Percentiles rank a stretch among this genome's conserved stretches.
Evolutionary conservation across 2,797 vertebrate genomes (phyloP).

Genomic region (Etheostoma perlongum): DNA sequence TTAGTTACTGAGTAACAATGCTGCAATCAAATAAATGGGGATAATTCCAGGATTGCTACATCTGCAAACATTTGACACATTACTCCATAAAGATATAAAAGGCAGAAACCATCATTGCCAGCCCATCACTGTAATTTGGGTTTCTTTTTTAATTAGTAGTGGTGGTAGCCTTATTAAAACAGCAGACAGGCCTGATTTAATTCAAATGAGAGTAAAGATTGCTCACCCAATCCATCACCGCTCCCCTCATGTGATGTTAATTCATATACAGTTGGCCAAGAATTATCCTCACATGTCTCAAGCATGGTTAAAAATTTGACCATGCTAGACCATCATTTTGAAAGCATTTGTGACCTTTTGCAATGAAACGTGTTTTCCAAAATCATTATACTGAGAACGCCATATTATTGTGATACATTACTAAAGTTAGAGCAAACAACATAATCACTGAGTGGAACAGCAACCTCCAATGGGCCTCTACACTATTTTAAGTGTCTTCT

Average conservation of each 20-base stretch:
- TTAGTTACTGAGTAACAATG: not conserved
- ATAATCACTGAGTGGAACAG: not conserved
- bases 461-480: not conserved
- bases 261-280: conserved; percentile 61
- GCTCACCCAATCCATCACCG: conserved; percentile 26
- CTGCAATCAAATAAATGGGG: not conserved
- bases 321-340: no score
- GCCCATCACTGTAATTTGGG: not conserved
- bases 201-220: conserved; percentile 29
- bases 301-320: no score
- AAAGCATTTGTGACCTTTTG: not conserved
- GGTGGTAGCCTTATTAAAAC: conserved; percentile 15
- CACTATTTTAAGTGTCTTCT: not conserved
- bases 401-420: not conserved
- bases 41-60: conserved; percentile 4
- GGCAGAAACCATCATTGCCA: conserved; percentile 2
- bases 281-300: conserved; percentile 61
- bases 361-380: not conserved
- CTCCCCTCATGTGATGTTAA: conserved; percentile 68
- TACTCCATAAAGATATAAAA: conserved; percentile 1
- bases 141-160: conserved; percentile 20
- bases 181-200: conserved; percentile 18
- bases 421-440: not conserved
- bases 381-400: not conserved
- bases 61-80: conserved; percentile 6